Evolutionary conservation across 2,797 vertebrate species (phyloP), one percentile per base, ranked within the genome.

Genomic region (Chloroceryle amazona): DNA sequence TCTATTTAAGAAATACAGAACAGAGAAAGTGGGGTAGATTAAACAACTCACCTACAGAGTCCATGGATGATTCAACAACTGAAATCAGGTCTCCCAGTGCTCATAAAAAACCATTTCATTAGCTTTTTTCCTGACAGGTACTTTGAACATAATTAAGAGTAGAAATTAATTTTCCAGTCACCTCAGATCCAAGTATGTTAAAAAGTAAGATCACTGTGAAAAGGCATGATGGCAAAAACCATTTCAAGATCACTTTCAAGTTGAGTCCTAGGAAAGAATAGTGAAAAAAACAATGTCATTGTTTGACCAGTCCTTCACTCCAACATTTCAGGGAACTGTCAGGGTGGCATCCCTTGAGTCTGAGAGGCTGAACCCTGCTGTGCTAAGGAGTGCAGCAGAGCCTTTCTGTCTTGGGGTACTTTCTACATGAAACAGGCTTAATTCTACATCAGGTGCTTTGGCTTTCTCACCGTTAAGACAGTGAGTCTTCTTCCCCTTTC

Each of bases 41-140:
- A 76, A 89, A 68, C 86, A 15, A 78, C 54, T 74, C 72, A 74
- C 41, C 41, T 78, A 51, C 29, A 84, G 44, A 73, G n/a, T 90
- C 6, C 23, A 75, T 35, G 49, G 78, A 31, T 60, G 9, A 9
- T 65, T 91, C 61, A 71, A 49, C 58, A 86, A 58, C 3, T 67
- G n/a, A 29, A 85, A 81, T 8, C 35, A 66, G 13, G 23, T 84
- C 46, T 63, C 39, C 47, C 11, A 44, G 58, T 11, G 12, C 28
- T 84, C 44, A 73, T 62, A 87, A 70, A 80, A 39, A 39, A 35
- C 55, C 35, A 29, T 75, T 62, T 86, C 20, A 82, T 39, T n/a
- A 60, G 7, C 19, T 5, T 52, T 6, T 66, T 81, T 81, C 51
- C 47, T 71, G 18, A 21, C 41, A 66, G 35, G 8, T 11, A 82